A percentile compares a stretch with the other conserved stretches of the same genome.
Conservation (phyloP, 2,888 invertebrate species). For the Zhengitettix transpicula region DNA sequence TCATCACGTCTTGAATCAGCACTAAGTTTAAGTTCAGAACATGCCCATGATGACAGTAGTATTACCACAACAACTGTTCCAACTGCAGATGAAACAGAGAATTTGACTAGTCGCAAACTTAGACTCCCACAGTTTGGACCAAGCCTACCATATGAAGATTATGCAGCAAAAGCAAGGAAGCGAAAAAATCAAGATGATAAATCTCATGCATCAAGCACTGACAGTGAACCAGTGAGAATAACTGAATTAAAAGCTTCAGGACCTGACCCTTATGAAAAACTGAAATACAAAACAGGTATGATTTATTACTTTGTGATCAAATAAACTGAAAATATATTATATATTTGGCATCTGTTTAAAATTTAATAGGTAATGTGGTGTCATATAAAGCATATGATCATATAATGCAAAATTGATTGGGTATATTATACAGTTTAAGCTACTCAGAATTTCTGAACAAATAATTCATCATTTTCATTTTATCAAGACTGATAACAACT, state of each 20-base stretch:
- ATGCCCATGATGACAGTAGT: conserved; percentile 9
- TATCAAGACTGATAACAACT: no score
- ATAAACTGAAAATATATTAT: no score
- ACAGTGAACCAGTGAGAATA: conserved; percentile 21
- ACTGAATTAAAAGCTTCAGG: conserved; percentile 26
- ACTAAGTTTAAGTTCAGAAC: conserved; percentile 17
- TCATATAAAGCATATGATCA: no score
- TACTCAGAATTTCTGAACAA: no score
- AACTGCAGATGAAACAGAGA: neutral
- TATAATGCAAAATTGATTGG: no score
- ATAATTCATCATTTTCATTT: no score
- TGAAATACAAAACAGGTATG: conserved; percentile 27
- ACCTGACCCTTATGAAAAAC: conserved; percentile 30
- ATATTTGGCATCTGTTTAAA: no score
- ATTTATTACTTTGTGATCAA: neutral
- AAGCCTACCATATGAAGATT: conserved; percentile 25
- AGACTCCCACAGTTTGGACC: conserved; percentile 16
- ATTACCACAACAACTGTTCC: neutral
- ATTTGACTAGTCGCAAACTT: conserved; percentile 7
- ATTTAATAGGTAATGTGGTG: no score
- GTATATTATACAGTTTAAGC: no score
- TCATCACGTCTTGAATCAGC: conserved; percentile 17
- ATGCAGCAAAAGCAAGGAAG: conserved; percentile 24
- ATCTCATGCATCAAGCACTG: conserved; percentile 12
- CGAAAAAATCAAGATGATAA: conserved; percentile 8